phyloP scores from a whole-genome alignment of 2,797 vertebrate genomes.

The Sandelia bainsii region DNA sequence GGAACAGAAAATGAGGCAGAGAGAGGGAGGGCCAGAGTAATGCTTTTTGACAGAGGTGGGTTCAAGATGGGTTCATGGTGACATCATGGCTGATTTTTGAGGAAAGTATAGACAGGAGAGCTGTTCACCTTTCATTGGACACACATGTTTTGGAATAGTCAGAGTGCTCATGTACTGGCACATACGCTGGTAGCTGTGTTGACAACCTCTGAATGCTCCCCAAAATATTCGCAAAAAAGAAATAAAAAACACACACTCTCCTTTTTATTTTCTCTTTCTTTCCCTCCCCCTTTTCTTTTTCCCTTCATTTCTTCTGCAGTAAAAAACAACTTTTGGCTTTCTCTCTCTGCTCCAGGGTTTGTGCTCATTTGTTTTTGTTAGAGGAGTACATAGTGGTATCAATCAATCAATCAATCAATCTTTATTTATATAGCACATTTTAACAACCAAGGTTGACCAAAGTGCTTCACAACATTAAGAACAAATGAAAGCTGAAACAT shows the following conservation, averaged over 20 bases:
- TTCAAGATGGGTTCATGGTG: conserved; percentile 88
- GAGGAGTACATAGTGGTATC: conserved; percentile 53
- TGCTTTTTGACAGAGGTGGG: conserved; percentile 86
- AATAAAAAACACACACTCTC: conserved; percentile 23
- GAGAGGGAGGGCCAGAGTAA: conserved; percentile 75
- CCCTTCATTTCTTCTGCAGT: conserved; percentile 52
- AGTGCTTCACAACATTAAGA: too few species aligned
- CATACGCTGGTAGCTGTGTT: conserved; percentile 64
- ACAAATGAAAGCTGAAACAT: too few species aligned
- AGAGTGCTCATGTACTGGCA: conserved; percentile 74
- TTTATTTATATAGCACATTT: too few species aligned
- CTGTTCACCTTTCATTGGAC: conserved; percentile 87
- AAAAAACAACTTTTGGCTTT: conserved; percentile 54
- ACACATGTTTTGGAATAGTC: conserved; percentile 82
- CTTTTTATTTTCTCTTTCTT: conserved; percentile 47
- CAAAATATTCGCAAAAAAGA: conserved; percentile 52
- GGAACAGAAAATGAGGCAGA: conserved; percentile 77
- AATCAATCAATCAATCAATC: too few species aligned
- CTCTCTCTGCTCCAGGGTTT: conserved; percentile 58
- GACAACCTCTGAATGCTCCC: conserved; percentile 70
- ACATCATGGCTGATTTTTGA: conserved; percentile 87
- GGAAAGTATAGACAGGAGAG: conserved; percentile 86
- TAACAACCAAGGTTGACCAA: too few species aligned
- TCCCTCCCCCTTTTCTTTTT: conserved; percentile 29
- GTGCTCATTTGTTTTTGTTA: conserved; percentile 75